Conservation (phyloP, 2,888 invertebrate genomes). For the Euclidia mi region DNA sequence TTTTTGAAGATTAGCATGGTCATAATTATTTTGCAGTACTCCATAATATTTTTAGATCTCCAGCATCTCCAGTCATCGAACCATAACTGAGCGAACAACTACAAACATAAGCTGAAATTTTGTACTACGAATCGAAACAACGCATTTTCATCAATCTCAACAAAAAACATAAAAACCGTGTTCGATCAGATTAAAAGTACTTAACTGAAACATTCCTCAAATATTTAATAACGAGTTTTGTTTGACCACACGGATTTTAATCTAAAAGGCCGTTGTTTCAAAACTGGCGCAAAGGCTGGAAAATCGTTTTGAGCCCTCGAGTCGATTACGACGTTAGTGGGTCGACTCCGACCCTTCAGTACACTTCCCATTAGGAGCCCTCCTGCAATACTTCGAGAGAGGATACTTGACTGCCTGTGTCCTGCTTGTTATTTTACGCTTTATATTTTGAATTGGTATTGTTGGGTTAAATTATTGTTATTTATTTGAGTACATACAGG, state of each 20-base stretch:
- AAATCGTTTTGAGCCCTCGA: constrained; percentile 45
- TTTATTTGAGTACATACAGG: too few species aligned
- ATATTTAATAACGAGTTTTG: constrained; percentile 77
- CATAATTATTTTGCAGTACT: too few species aligned
- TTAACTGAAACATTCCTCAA: constrained; percentile 54
- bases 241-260: constrained; percentile 74
- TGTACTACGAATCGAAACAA: too few species aligned
- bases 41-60: too few species aligned
- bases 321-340: constrained; percentile 63
- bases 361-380: constrained; percentile 74
- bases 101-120: too few species aligned
- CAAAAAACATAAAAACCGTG: too few species aligned
- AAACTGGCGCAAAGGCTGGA: too few species aligned
- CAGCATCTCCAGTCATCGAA: too few species aligned
- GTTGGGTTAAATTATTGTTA: background rate
- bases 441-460: constrained; percentile 3
- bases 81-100: too few species aligned
- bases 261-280: background rate
- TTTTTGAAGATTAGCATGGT: too few species aligned
- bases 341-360: constrained; percentile 50
- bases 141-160: too few species aligned
- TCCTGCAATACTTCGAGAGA: constrained; percentile 68
- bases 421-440: constrained; percentile 61
- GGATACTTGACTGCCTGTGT: constrained; percentile 61
- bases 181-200: too few species aligned